Evolutionary conservation across 2,113 vertebrate genomes (phyloP), one percentile per base, ranked within the genome.

Genomic region (Leiothrix lutea): DNA sequence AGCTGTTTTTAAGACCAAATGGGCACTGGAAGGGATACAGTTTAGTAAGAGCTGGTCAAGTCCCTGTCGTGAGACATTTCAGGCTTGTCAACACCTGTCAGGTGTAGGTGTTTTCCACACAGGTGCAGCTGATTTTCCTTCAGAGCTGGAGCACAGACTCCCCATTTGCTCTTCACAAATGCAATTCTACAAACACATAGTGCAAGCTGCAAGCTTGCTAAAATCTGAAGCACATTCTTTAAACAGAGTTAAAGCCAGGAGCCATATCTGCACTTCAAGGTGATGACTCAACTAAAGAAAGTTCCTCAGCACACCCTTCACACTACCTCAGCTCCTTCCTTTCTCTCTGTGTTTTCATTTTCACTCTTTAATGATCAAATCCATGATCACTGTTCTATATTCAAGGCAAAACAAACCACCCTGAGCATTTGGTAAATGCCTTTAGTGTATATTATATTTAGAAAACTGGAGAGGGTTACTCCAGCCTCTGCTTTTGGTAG

Each of bases 401-500:
- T 56, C 16, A 88, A 86, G 67, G 88, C 73, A 91, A 87, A 96
- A 96, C 26, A 92, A 73, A 90, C 44, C 35, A 79, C 67, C n/a
- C 2, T 29, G 36, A 90, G 38, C 28, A 66, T 58, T 73, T 94
- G 60, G 81, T 53, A 84, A 95, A 80, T 31, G 85, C 64, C 66
- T 95, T 86, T 56, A 93, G 44, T 31, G n/a, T 48, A 74, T 75
- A 29, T 58, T 66, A 31, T 66, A 44, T 75, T 91, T 62, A 95
- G 79, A 90, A 96, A 95, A 92, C 73, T 74, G 65, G 65, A 45
- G 19, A 17, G 79, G 22, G 42, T 94, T 94, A 95, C 84, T 94
- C 75, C 94, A 96, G 86, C 67, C 91, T 82, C 77, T 95, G 74
- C 64, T 97, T 92, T 95, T 92, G 74, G 89, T 64, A 83, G 67